Conservation (phyloP, 2,113 vertebrate species). For the Hyla sarda region DNA sequence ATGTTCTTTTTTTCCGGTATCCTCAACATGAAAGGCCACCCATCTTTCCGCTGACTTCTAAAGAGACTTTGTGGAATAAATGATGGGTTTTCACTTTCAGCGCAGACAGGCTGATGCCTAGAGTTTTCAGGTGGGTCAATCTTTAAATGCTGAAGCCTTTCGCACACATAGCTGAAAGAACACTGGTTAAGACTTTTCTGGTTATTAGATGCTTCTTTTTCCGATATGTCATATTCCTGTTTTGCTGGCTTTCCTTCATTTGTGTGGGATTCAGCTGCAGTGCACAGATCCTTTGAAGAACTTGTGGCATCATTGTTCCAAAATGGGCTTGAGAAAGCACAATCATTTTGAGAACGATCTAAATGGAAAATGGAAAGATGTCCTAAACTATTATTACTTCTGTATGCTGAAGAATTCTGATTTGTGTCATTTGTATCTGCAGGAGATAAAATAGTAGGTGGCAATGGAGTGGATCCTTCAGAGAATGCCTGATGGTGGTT, state of each 20-base stretch:
- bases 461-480: constrained; percentile 41
- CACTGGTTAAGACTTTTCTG: constrained; percentile 85
- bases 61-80: constrained; percentile 81
- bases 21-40: constrained; percentile 94
- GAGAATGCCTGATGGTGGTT: constrained; percentile 62
- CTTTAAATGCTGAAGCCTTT: constrained; percentile 84
- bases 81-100: constrained; percentile 61
- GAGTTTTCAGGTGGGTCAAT: constrained; percentile 64
- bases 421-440: constrained; percentile 55
- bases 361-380: constrained; percentile 63
- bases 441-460: constrained; percentile 54
- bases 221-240: constrained; percentile 41
- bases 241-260: constrained; percentile 62
- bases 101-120: background rate
- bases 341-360: constrained; percentile 74
- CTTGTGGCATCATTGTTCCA: constrained; percentile 78
- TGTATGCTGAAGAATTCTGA: constrained; percentile 35
- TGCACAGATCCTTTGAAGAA: constrained; percentile 72
- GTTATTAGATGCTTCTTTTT: constrained; percentile 74
- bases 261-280: constrained; percentile 41
- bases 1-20: constrained; percentile 98
- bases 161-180: constrained; percentile 86
- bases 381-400: constrained; percentile 51
- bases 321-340: constrained; percentile 88
- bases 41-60: constrained; percentile 79